Evolutionary conservation across 2,113 vertebrate species (phyloP).

Genomic region (Synchiropus splendidus): DNA sequence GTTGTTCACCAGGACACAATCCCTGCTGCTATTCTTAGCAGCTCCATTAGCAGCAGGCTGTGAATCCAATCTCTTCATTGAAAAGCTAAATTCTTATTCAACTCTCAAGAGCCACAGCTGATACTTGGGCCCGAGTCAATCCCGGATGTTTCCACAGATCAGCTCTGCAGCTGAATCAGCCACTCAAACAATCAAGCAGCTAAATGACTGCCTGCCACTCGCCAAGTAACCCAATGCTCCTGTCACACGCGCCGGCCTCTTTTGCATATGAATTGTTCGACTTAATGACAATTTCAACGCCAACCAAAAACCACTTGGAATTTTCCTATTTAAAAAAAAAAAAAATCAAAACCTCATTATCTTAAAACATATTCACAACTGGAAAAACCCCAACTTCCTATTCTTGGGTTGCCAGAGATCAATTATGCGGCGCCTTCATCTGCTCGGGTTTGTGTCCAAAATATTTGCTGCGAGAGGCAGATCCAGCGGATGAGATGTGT

Average conservation of each 20-base stretch:
- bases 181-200: conserved; percentile 20
- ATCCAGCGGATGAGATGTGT: too few relatives aligned
- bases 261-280: conserved; percentile 3
- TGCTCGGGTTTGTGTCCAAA: too few relatives aligned
- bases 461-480: too few relatives aligned
- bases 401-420: too few relatives aligned
- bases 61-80: conserved; percentile 12
- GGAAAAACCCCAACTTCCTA: too few relatives aligned
- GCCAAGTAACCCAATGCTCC: conserved; percentile 11
- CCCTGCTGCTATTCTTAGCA: conserved; percentile 12
- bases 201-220: conserved; percentile 10
- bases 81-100: conserved; percentile 19
- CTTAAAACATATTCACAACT: too few relatives aligned
- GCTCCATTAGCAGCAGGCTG: conserved; percentile 11
- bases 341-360: too few relatives aligned
- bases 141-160: conserved; percentile 26
- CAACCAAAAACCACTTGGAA: too few relatives aligned
- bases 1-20: too few relatives aligned
- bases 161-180: conserved; percentile 17
- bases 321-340: too few relatives aligned
- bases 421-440: too few relatives aligned
- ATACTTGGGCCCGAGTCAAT: conserved; percentile 24
- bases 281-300: too few relatives aligned
- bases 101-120: conserved; percentile 29
- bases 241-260: neutral